Evolutionary conservation across 2,797 vertebrate genomes (phyloP), one percentile per base, ranked within the genome.

Genomic region (Tapera naevia): DNA sequence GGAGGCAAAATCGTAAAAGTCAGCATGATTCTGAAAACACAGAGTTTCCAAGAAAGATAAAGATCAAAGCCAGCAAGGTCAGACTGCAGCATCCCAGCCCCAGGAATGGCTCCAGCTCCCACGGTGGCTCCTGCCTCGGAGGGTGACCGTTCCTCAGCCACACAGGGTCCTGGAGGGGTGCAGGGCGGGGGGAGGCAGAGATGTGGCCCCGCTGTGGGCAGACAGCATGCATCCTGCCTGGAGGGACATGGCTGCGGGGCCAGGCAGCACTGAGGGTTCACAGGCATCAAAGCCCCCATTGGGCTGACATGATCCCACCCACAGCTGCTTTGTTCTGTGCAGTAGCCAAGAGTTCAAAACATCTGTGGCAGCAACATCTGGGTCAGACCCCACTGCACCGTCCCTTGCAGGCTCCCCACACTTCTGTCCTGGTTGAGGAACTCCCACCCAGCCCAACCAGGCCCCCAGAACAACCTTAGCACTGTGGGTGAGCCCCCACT

Each of bases 11-110:
- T 32, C 51, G 82, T 45, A 27, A 27, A 90, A 88, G 71, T 39
- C 82, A 30, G 46, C 21, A 9, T 15, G 17, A 51, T 72, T 83
- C 84, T 45, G 61, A 78, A 83, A 84, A 67, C 32, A 28, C 13
- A 1, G 24, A 61, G 24, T 72, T 95, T 73, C 94, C 92, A 71
- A 91, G 89, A 41, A 39, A 88, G 91, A 64, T 50, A 46, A 79
- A 81, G 95, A 89, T 89, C 92, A 82, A 91, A 96, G 82, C 37
- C 54, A 39, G 80, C 25, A 25, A 92, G 83, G 92, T 75, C 33
- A 64, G 39, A 19, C 50, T n/a, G 67, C 41, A 73, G 48, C 61
- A 69, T 21, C 46, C 50, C 45, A 28, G 19, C 54, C 54, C 4
- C 46, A 23, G 46, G 21, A 24, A 48, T 9, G 46, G 56, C 10